These are phyloP conservation scores for Pemphredon lugubris DNA, from an alignment of 2,888 invertebrate species.

Conservation along the genomic window DNA sequence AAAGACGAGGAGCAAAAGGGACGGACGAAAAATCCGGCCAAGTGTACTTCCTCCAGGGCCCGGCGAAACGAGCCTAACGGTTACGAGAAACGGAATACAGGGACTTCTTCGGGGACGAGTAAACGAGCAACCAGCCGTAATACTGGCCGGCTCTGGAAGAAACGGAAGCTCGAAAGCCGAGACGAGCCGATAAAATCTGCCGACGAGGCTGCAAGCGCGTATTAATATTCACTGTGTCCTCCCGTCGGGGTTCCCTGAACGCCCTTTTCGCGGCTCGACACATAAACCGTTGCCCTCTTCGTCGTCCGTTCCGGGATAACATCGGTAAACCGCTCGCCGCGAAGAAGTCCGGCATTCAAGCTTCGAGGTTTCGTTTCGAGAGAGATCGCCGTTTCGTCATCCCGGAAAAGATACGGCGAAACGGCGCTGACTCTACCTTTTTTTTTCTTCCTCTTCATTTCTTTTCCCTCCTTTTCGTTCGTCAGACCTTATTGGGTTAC, in stretches of 20 bases:
- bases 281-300: slow-evolving; percentile 50
- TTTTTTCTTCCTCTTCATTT: no score
- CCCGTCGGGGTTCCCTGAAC: slow-evolving; percentile 29
- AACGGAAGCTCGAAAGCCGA: slow-evolving; percentile 68
- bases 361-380: slow-evolving; percentile 16
- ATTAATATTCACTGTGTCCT: slow-evolving; percentile 77
- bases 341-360: slow-evolving; percentile 46
- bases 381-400: no score
- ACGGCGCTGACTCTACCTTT: no score
- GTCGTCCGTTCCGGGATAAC: slow-evolving; percentile 54
- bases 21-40: slow-evolving; percentile 59
- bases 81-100: slow-evolving; percentile 44
- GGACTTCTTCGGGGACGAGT: slow-evolving; percentile 44
- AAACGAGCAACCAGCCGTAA: slow-evolving; percentile 59
- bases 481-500: slow-evolving; percentile 36
- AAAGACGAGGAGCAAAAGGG: slow-evolving; percentile 42
- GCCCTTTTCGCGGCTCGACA: slow-evolving; percentile 15
- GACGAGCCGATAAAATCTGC: slow-evolving; percentile 76
- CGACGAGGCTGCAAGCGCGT: slow-evolving; percentile 67
- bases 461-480: neutral
- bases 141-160: slow-evolving; percentile 50
- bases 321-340: slow-evolving; percentile 55
- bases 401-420: neutral
- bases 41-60: slow-evolving; percentile 53
- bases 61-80: slow-evolving; percentile 38